These are phyloP conservation scores for Romanogobio albipinnatus DNA, from an alignment of 2,113 vertebrate species.

Conservation along the genomic window DNA sequence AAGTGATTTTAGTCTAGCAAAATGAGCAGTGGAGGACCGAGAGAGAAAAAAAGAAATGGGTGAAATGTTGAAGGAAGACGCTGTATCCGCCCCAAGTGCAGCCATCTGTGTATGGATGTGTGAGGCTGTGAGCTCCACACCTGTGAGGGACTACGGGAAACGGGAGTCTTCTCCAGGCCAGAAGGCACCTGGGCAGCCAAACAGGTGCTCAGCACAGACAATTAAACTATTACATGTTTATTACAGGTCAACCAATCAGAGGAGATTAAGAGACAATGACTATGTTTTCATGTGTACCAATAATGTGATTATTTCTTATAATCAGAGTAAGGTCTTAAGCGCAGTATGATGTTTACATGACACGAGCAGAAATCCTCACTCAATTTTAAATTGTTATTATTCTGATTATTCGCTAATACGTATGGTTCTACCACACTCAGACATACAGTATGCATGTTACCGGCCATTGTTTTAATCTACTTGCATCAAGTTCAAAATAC, in stretches of 20 bases:
- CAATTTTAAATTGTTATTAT: no score
- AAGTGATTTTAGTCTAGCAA: constrained; percentile 51
- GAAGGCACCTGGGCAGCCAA: constrained; percentile 74
- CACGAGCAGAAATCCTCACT: no score
- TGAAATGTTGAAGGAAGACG: constrained; percentile 58
- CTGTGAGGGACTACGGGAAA: constrained; percentile 74
- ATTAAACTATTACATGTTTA: constrained; percentile 80
- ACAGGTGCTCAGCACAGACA: constrained; percentile 74
- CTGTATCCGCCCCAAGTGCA: constrained; percentile 65
- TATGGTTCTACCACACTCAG: no score
- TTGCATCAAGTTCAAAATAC: no score
- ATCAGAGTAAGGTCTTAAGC: no score
- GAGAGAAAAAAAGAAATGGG: constrained; percentile 32
- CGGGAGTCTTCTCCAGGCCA: constrained; percentile 66
- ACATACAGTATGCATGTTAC: no score
- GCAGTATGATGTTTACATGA: no score
- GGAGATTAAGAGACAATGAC: constrained; percentile 69
- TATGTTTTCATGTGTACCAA: no score
- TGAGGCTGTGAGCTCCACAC: constrained; percentile 73
- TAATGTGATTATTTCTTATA: no score
- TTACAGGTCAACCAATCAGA: constrained; percentile 73
- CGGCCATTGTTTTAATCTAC: no score
- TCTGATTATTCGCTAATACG: no score
- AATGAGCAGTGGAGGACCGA: not conserved
- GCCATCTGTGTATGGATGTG: constrained; percentile 74